Evolutionary conservation across 2,113 vertebrate species (phyloP).

Genomic region (Piaya cayana): DNA sequence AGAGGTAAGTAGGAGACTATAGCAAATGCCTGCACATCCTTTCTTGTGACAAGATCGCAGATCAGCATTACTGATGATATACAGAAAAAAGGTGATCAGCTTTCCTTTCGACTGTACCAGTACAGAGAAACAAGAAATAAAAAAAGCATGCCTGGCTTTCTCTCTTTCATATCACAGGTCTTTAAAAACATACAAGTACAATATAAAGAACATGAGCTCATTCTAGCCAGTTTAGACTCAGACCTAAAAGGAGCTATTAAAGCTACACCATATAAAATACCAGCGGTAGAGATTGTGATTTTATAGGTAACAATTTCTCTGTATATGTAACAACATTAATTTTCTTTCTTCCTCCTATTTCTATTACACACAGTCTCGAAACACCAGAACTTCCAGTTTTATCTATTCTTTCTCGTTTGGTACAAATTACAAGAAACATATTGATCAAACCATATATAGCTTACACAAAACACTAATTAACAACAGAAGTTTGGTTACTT

Average conservation of each 20-base stretch:
- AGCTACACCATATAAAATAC: background rate
- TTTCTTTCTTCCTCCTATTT: background rate
- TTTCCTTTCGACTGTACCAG: background rate
- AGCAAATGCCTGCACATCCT: background rate
- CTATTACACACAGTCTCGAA: background rate
- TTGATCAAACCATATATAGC: background rate
- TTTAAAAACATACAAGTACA: background rate
- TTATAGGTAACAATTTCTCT: background rate
- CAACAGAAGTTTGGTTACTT: background rate
- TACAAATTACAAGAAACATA: slow-evolving; percentile 12
- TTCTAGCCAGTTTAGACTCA: background rate
- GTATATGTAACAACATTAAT: background rate
- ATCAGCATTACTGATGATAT: background rate
- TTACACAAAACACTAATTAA: slow-evolving; percentile 40
- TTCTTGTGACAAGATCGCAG: background rate
- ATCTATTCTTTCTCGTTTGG: background rate
- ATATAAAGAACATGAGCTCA: background rate
- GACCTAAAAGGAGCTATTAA: background rate
- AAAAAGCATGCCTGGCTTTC: background rate
- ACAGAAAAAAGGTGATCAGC: background rate
- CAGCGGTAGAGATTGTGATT: background rate
- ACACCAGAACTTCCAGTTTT: background rate
- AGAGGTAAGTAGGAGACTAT: background rate
- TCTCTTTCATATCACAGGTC: background rate
- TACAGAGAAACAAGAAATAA: background rate